Percentiles rank a stretch among this genome's conserved stretches.
Evolutionary conservation across 2,888 invertebrate genomes (phyloP).

Genomic region (Mythimna vitellina): DNA sequence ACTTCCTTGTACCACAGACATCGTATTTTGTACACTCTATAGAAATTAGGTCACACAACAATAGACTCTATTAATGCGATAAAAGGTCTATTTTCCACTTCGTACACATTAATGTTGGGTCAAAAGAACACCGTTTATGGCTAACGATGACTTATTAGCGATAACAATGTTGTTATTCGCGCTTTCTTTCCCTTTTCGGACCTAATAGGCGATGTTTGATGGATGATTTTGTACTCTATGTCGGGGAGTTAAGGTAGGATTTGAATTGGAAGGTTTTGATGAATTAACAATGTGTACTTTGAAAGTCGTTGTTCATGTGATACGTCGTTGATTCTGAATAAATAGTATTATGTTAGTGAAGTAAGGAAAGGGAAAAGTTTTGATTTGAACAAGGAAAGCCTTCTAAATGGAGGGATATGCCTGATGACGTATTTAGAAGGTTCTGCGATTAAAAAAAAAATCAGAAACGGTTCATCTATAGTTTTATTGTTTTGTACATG

Average conservation of each 20-base stretch:
- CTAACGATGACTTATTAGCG: constrained; percentile 84
- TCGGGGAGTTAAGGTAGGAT: constrained; percentile 7
- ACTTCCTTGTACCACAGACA: constrained; percentile 50
- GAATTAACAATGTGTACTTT: constrained; percentile 60
- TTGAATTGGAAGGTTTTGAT: constrained; percentile 40
- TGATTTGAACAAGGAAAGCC: constrained; percentile 8
- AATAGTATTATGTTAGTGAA: constrained; percentile 52
- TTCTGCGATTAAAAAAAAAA: too few species aligned
- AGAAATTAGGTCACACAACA: constrained; percentile 67
- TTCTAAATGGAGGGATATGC: constrained; percentile 1
- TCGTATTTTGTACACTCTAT: constrained; percentile 41
- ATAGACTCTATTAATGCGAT: constrained; percentile 67
- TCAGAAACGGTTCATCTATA: too few species aligned
- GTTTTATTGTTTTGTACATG: too few species aligned
- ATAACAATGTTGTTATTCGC: constrained; percentile 81
- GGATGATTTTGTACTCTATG: constrained; percentile 38
- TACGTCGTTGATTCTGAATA: constrained; percentile 62
- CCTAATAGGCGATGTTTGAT: constrained; percentile 36
- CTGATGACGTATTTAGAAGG: not conserved
- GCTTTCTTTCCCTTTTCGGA: constrained; percentile 70
- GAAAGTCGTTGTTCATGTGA: constrained; percentile 59
- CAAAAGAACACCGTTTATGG: constrained; percentile 80
- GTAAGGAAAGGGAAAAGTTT: constrained; percentile 26
- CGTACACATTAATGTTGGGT: constrained; percentile 71
- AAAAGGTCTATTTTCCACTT: constrained; percentile 74